These are phyloP conservation scores for Cryptoprocta ferox DNA, from an alignment of 2,797 vertebrate species.

Conservation along the genomic window DNA sequence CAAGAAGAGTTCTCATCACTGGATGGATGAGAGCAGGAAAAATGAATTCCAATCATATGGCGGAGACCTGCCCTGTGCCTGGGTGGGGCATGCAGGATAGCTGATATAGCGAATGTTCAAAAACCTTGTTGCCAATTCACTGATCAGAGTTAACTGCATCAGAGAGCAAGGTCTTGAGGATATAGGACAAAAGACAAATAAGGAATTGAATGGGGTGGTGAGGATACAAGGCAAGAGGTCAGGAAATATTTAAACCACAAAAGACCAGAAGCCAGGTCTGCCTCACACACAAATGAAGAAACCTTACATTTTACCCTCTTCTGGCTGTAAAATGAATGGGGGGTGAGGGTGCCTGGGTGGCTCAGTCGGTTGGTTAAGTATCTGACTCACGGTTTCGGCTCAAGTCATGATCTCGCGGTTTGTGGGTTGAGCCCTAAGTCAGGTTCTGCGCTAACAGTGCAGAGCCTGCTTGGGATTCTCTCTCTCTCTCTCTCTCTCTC, in stretches of 20 bases:
- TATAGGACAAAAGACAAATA: neutral
- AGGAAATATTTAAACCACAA: neutral
- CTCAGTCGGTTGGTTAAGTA: too few species aligned
- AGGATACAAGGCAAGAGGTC: neutral
- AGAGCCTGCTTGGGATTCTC: too few species aligned
- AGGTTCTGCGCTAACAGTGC: too few species aligned
- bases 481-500: too few species aligned
- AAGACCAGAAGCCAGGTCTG: neutral
- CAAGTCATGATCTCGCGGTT: too few species aligned
- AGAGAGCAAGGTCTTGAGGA: neutral
- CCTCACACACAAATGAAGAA: neutral
- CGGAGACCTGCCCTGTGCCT: rapidly evolving
- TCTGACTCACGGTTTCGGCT: too few species aligned
- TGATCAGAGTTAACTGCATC: neutral
- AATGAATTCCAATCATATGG: neutral
- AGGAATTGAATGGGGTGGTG: neutral
- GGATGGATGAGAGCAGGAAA: rapidly evolving
- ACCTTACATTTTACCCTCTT: neutral
- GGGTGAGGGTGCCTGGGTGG: too few species aligned
- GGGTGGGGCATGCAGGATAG: neutral
- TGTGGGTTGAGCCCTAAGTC: too few species aligned
- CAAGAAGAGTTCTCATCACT: too few species aligned
- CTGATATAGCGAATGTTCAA: neutral
- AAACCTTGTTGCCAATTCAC: neutral
- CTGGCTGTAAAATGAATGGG: neutral